Percentiles rank a stretch among this genome's conserved stretches.
Conservation (phyloP, 1,140 invertebrate genomes). For the Bombus impatiens region DNA sequence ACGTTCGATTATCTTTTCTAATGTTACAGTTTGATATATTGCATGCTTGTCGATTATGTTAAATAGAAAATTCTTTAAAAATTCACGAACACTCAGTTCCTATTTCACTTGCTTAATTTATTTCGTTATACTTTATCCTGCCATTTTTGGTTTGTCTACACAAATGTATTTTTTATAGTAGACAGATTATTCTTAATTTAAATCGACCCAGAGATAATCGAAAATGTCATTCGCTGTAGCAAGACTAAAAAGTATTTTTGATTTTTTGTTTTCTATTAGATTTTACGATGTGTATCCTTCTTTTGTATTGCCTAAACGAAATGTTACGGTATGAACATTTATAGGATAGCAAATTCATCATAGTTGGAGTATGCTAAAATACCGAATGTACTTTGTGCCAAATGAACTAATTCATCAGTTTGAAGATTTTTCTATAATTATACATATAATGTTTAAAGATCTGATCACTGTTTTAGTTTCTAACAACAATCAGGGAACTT, state of each 20-base stretch:
- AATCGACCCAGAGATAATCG: conserved; percentile 71
- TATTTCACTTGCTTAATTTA: conserved; percentile 39
- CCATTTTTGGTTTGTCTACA: conserved; percentile 1
- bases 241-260: conserved; percentile 44
- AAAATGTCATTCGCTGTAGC: conserved; percentile 71
- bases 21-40: conserved; percentile 30
- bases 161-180: neutral
- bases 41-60: conserved; percentile 26
- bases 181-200: conserved; percentile 13
- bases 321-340: conserved; percentile 64
- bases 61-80: conserved; percentile 12
- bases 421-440: conserved; percentile 37
- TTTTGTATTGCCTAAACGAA: conserved; percentile 66
- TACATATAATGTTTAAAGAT: conserved; percentile 36
- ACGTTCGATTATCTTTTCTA: conserved; percentile 73
- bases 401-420: conserved; percentile 66
- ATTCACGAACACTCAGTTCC: conserved; percentile 8
- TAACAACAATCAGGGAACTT: conserved; percentile 45
- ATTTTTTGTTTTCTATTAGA: conserved; percentile 46
- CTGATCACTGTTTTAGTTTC: conserved; percentile 58
- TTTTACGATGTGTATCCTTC: conserved; percentile 51
- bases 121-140: conserved; percentile 15
- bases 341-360: conserved; percentile 72
- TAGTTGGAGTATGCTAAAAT: conserved; percentile 73
- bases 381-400: conserved; percentile 77